These are phyloP conservation scores for Karalla daura DNA, from an alignment of 2,797 vertebrate species.

Conservation along the genomic window DNA sequence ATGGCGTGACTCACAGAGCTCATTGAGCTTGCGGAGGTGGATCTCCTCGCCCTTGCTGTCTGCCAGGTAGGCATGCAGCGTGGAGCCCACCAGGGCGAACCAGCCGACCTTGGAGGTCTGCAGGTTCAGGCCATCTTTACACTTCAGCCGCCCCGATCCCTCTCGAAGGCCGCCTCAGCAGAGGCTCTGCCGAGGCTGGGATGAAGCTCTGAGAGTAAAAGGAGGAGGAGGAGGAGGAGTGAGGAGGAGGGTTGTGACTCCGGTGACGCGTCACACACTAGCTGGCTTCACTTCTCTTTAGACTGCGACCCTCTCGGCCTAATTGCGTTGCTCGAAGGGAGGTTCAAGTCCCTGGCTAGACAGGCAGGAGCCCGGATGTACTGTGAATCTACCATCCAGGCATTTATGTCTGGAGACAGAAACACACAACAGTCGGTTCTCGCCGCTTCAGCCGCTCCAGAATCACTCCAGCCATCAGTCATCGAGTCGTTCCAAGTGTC, in stretches of 20 bases:
- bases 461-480: too few relatives aligned
- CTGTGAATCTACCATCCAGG: not conserved
- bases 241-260: too few relatives aligned
- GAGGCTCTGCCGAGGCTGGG: constrained; percentile 85
- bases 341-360: constrained; percentile 19
- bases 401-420: not conserved
- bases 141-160: constrained; percentile 90
- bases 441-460: not conserved
- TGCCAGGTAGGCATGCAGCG: constrained; percentile 82
- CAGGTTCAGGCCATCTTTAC: constrained; percentile 92
- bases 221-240: too few relatives aligned
- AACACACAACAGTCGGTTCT: not conserved
- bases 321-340: constrained; percentile 3
- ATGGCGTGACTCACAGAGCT: constrained; percentile 89
- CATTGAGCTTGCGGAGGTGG: constrained; percentile 92
- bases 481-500: not conserved
- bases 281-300: not conserved
- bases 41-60: constrained; percentile 85
- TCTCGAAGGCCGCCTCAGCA: constrained; percentile 87
- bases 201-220: constrained; percentile 84
- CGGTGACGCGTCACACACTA: not conserved
- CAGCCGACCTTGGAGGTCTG: constrained; percentile 89
- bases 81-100: constrained; percentile 89
- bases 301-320: not conserved
- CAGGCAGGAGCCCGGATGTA: constrained; percentile 11